Evolutionary conservation across 1,140 invertebrate species (phyloP).

Genomic region (Drosophila jambulina): DNA sequence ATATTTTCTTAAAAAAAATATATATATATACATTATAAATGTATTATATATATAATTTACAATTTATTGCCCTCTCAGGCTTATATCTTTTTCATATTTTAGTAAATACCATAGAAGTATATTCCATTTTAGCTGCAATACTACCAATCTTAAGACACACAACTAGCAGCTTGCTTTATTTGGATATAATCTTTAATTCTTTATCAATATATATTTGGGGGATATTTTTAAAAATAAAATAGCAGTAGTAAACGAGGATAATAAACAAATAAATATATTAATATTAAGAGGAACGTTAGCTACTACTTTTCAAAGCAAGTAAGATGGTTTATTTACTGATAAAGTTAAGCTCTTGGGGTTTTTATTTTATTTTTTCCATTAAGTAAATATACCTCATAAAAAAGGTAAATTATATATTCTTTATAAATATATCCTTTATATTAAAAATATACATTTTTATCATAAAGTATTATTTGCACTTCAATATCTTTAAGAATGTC

Average conservation of each 20-base stretch:
- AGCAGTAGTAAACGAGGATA: not conserved
- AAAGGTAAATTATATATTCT: too few species aligned
- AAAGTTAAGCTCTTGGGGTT: too few species aligned
- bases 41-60: not conserved
- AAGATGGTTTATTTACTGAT: too few species aligned
- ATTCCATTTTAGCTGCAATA: not conserved
- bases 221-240: not conserved
- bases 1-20: not conserved
- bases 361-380: too few species aligned
- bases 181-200: too few species aligned
- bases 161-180: too few species aligned
- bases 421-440: too few species aligned
- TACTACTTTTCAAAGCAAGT: too few species aligned
- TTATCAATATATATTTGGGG: too few species aligned
- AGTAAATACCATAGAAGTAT: not conserved
- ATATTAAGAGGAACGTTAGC: not conserved
- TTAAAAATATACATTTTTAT: too few species aligned
- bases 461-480: not conserved
- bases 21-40: not conserved
- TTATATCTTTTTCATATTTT: not conserved
- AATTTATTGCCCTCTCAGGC: not conserved
- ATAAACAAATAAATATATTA: not conserved
- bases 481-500: not conserved
- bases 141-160: not conserved
- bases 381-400: too few species aligned